These are phyloP conservation scores for Anabas testudineus DNA, from an alignment of 2,797 vertebrate genomes.

Conservation along the genomic window DNA sequence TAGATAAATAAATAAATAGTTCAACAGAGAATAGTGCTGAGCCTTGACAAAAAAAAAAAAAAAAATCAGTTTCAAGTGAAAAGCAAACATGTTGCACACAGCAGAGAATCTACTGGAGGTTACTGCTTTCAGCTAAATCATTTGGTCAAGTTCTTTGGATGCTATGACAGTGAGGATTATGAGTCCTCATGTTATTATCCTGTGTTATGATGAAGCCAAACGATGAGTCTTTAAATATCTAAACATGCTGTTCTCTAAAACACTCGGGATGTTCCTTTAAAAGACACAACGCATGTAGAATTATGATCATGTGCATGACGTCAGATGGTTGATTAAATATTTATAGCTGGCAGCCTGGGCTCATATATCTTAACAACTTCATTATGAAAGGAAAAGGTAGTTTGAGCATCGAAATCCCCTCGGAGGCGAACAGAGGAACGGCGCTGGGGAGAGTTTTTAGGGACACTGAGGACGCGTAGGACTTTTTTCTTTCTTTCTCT, in stretches of 20 bases:
- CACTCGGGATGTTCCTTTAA: slow-evolving; percentile 71
- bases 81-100: background rate
- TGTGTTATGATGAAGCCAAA: background rate
- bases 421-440: slow-evolving; percentile 37
- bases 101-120: slow-evolving; percentile 6
- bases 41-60: slow-evolving; percentile 53
- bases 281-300: slow-evolving; percentile 69
- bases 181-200: background rate
- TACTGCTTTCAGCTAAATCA: background rate
- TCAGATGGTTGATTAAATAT: slow-evolving; percentile 89
- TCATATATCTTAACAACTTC: slow-evolving; percentile 75
- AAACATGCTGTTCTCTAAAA: slow-evolving; percentile 9
- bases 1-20: slow-evolving; percentile 10
- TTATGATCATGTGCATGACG: slow-evolving; percentile 86
- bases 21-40: slow-evolving; percentile 20
- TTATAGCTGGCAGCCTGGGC: slow-evolving; percentile 61
- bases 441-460: slow-evolving; percentile 31
- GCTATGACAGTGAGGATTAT: background rate
- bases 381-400: slow-evolving; percentile 62
- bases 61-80: slow-evolving; percentile 46
- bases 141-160: slow-evolving; percentile 2
- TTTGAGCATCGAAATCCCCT: slow-evolving; percentile 36
- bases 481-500: slow-evolving; percentile 52
- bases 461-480: slow-evolving; percentile 33
- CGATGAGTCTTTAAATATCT: background rate